phyloP scores from a whole-genome alignment of 2,113 vertebrate genomes.

The Regulus satrapa region DNA sequence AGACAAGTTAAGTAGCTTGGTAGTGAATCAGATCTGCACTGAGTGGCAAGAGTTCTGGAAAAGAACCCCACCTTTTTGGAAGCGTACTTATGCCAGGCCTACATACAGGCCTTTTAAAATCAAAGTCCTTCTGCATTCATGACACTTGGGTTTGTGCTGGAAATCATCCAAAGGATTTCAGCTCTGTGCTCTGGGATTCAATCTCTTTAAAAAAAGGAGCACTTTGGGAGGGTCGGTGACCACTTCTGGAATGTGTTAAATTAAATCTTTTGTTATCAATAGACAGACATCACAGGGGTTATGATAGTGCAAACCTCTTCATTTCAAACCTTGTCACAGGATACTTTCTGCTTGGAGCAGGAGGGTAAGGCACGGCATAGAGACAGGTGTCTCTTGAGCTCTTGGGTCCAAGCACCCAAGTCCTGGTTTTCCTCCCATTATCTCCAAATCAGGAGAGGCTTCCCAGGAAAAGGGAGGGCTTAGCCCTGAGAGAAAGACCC shows the following conservation, averaged over 20 bases:
- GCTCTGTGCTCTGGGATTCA: background rate
- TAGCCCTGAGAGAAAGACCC: background rate
- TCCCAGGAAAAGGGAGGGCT: background rate
- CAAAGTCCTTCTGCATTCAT: background rate
- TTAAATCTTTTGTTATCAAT: background rate
- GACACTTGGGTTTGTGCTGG: background rate
- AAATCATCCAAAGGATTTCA: background rate
- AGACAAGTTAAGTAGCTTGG: background rate
- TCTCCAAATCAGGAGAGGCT: background rate
- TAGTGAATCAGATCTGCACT: background rate
- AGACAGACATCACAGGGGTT: background rate
- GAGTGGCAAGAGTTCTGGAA: background rate
- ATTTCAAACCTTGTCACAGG: background rate
- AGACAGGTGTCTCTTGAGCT: background rate
- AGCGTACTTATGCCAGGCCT: background rate
- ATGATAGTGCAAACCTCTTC: background rate
- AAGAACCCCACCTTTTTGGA: fast-evolving
- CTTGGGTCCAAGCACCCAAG: background rate
- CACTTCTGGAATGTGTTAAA: background rate
- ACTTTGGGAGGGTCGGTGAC: background rate
- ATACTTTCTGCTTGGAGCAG: background rate
- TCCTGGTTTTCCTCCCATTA: background rate
- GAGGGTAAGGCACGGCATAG: background rate
- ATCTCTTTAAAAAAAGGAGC: background rate
- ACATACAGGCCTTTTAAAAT: background rate